Conservation (phyloP, 2,888 invertebrate species). For the Coleophora deauratella region DNA sequence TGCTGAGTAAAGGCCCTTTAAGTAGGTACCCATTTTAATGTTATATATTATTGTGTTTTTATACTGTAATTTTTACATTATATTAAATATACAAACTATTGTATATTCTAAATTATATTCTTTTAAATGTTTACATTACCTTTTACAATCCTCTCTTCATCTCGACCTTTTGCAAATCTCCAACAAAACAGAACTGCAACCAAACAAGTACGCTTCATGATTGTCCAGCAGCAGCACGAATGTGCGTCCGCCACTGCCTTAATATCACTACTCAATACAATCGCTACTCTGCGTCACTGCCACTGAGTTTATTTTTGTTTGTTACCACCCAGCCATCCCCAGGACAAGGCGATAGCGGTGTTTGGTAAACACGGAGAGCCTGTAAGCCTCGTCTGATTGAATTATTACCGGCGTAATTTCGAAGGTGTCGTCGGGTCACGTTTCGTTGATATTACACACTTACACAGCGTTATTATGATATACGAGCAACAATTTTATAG, state of each 20-base stretch:
- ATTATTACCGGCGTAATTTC: conserved; percentile 60
- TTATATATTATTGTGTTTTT: too few species aligned
- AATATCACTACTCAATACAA: conserved; percentile 6
- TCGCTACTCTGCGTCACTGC: conserved; percentile 13
- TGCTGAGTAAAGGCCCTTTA: too few species aligned
- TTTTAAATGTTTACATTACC: conserved; percentile 39
- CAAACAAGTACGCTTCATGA: conserved; percentile 26
- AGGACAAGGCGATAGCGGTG: conserved; percentile 36
- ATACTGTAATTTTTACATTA: too few species aligned
- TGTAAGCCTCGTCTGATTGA: conserved; percentile 66
- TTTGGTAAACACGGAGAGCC: conserved; percentile 58
- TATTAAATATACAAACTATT: too few species aligned
- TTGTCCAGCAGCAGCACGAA: conserved; percentile 27
- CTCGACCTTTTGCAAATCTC: conserved; percentile 34
- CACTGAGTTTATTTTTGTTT: conserved; percentile 16
- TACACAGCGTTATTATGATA: too few species aligned
- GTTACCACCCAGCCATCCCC: conserved; percentile 22
- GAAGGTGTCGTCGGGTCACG: conserved; percentile 44
- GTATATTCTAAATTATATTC: too few species aligned
- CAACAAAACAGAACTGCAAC: conserved; percentile 24
- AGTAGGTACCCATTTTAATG: too few species aligned
- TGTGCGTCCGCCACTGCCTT: conserved; percentile 14
- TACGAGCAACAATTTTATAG: too few species aligned
- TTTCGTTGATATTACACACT: conserved; percentile 33
- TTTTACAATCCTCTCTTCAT: conserved; percentile 65